Evolutionary conservation across 2,888 invertebrate species (phyloP).

Genomic region (Epiperipatus broadwayi): DNA sequence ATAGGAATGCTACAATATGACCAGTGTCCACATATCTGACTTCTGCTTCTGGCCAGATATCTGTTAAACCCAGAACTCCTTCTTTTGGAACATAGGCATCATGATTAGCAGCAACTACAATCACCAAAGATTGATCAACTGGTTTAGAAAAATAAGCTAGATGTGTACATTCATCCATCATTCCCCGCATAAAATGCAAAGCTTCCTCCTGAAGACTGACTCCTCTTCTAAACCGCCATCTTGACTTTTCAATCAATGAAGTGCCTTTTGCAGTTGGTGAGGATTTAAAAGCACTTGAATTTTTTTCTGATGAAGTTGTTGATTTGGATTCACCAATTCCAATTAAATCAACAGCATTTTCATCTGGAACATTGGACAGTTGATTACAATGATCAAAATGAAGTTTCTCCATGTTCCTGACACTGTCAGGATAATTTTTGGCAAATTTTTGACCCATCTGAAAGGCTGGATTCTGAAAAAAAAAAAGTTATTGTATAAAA

Average conservation of each 20-base stretch:
- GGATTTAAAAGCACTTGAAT: too few relatives aligned
- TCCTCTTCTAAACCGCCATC: too few relatives aligned
- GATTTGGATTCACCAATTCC: too few relatives aligned
- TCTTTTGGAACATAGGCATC: constrained; percentile 59
- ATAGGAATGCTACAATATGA: constrained; percentile 69
- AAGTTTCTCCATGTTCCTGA: constrained; percentile 21
- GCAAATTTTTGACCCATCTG: constrained; percentile 56
- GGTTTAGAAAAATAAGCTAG: constrained; percentile 69
- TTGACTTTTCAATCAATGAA: too few relatives aligned
- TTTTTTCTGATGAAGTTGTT: too few relatives aligned
- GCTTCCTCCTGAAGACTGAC: constrained; percentile 38
- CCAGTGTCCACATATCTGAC: constrained; percentile 69
- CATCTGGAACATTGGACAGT: constrained; percentile 4
- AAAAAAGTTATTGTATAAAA: too few relatives aligned
- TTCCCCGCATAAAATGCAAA: constrained; percentile 78
- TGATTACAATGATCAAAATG: too few relatives aligned
- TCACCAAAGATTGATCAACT: constrained; percentile 68
- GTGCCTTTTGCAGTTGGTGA: too few relatives aligned
- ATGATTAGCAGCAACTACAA: constrained; percentile 59
- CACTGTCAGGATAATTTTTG: constrained; percentile 38
- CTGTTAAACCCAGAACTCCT: constrained; percentile 55
- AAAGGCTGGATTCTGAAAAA: too few relatives aligned
- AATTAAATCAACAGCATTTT: too few relatives aligned
- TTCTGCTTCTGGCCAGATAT: constrained; percentile 82
- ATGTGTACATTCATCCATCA: constrained; percentile 98